A percentile compares a stretch with the other conserved stretches of the same genome.
phyloP scores from a whole-genome alignment of 2,888 invertebrate genomes.

The Cacoxenus indagator region DNA sequence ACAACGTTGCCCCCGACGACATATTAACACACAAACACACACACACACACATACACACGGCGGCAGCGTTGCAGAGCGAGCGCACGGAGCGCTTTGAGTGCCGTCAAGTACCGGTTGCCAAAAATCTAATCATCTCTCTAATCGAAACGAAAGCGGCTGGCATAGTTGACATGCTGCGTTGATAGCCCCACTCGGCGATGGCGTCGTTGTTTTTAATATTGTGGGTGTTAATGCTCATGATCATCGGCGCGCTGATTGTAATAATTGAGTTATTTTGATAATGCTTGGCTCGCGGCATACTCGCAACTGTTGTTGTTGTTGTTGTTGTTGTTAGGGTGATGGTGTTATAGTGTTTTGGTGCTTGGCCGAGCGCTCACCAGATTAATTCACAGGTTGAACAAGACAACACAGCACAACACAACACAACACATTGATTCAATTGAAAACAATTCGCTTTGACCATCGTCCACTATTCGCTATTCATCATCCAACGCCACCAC shows the following conservation, averaged over 20 bases:
- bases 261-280: not conserved
- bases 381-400: constrained; percentile 39
- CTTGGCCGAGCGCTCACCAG: not conserved
- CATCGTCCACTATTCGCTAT: not conserved
- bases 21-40: too few relatives aligned
- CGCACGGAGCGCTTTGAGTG: not conserved
- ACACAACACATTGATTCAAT: constrained; percentile 48
- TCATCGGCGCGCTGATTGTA: not conserved
- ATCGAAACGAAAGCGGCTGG: not conserved
- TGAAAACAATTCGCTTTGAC: constrained; percentile 42
- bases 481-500: not conserved
- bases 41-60: too few relatives aligned
- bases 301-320: not conserved
- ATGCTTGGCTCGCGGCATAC: not conserved
- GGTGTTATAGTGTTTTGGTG: too few relatives aligned
- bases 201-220: not conserved
- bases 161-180: not conserved
- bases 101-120: constrained; percentile 3
- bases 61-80: not conserved
- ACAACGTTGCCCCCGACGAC: too few relatives aligned
- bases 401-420: too few relatives aligned
- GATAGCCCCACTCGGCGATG: not conserved
- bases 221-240: not conserved
- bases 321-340: too few relatives aligned
- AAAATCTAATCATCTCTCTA: too few relatives aligned